Conservation (phyloP, 2,888 invertebrate species). For the Amphipoea oculea region DNA sequence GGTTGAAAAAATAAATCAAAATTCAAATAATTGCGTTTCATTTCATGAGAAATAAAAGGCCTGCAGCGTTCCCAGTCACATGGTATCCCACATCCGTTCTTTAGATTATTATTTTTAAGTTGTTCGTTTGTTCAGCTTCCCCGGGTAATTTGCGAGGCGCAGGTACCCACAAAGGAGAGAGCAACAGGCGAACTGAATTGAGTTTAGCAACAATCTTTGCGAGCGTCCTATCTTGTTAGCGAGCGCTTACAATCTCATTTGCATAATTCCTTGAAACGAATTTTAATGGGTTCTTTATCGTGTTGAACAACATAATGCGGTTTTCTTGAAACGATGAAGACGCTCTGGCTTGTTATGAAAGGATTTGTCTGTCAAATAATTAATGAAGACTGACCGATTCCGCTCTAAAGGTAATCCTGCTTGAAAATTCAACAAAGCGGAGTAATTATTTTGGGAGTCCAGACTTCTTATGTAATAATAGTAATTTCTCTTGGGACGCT, state of each 20-base stretch:
- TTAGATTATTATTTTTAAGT: conserved; percentile 63
- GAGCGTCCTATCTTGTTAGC: conserved; percentile 81
- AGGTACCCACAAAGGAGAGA: conserved; percentile 71
- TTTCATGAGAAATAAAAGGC: conserved; percentile 55
- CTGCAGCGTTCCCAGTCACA: conserved; percentile 14
- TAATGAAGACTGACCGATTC: conserved; percentile 69
- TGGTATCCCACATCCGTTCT: conserved; percentile 19
- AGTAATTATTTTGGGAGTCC: conserved; percentile 40
- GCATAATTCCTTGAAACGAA: conserved; percentile 86
- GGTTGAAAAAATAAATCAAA: conserved; percentile 89
- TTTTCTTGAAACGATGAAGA: conserved; percentile 73
- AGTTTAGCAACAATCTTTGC: conserved; percentile 85
- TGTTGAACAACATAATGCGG: conserved; percentile 83
- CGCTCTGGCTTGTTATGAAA: conserved; percentile 58
- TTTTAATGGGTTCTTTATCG: conserved; percentile 85
- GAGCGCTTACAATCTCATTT: conserved; percentile 85
- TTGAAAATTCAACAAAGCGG: conserved; percentile 47
- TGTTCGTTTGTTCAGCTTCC: conserved; percentile 55
- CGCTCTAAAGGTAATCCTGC: conserved; percentile 27
- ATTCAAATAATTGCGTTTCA: conserved; percentile 81
- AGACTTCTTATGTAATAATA: conserved; percentile 32
- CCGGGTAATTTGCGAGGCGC: conserved; percentile 60
- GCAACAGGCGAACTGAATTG: conserved; percentile 82
- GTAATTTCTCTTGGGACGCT: neutral
- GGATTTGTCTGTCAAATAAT: conserved; percentile 75